A percentile compares a stretch with the other conserved stretches of the same genome.
These are phyloP conservation scores for Jordanella pulchra DNA, from an alignment of 2,797 vertebrate species.

Conservation along the genomic window DNA sequence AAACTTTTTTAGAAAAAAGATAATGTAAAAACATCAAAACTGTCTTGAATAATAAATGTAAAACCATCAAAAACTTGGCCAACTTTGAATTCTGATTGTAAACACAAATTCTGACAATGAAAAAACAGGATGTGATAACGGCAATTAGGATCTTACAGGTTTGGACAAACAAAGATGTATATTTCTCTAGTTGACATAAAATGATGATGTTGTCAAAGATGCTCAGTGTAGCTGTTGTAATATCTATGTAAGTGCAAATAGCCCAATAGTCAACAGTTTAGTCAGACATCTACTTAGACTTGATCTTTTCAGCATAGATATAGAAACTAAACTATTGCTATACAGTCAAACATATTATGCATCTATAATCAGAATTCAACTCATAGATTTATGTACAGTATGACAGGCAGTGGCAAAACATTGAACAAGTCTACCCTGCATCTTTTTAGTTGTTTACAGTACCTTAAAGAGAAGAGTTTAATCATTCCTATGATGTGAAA, in stretches of 20 bases:
- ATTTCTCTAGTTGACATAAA: conserved; percentile 67
- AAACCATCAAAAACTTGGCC: not conserved
- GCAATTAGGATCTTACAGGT: conserved; percentile 67
- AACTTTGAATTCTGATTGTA: not conserved
- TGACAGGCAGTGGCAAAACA: no score
- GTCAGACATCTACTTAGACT: not conserved
- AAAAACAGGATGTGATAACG: not conserved
- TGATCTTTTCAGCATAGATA: conserved; percentile 2
- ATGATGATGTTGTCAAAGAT: conserved; percentile 46
- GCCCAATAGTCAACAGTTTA: conserved; percentile 67
- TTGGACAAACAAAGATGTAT: conserved; percentile 72
- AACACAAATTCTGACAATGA: not conserved
- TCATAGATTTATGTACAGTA: not conserved
- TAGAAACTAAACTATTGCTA: not conserved
- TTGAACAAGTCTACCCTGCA: no score
- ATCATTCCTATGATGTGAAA: no score
- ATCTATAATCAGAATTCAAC: not conserved
- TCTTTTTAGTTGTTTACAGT: no score
- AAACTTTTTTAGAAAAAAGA: not conserved
- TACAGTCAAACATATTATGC: not conserved
- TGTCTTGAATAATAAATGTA: not conserved
- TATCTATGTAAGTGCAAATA: conserved; percentile 83
- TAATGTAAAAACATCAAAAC: not conserved
- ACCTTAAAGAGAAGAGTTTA: no score
- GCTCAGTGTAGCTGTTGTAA: conserved; percentile 72